A percentile compares a stretch with the other conserved stretches of the same genome.
phyloP scores from a whole-genome alignment of 1,140 invertebrate genomes.

The Zaprionus lachaisei region DNA sequence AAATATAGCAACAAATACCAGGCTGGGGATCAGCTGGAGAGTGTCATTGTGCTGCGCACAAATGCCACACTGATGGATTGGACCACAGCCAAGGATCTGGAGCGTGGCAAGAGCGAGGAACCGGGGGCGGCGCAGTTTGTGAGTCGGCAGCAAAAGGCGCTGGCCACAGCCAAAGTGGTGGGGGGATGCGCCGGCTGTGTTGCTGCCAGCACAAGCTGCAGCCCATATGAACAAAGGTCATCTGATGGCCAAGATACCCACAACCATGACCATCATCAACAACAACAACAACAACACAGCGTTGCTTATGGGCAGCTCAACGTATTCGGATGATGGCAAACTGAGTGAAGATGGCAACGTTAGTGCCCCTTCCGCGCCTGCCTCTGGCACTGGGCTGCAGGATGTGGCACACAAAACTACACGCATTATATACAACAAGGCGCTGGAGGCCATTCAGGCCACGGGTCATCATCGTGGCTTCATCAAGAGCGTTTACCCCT shows the following conservation, averaged over 20 bases:
- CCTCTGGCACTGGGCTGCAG: neutral
- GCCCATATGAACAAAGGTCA: slow-evolving; percentile 67
- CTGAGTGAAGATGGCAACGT: slow-evolving; percentile 16
- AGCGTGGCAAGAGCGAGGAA: slow-evolving; percentile 61
- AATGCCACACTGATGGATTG: slow-evolving; percentile 69
- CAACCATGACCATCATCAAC: slow-evolving; percentile 77
- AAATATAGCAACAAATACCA: slow-evolving; percentile 76
- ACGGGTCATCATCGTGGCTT: slow-evolving; percentile 80
- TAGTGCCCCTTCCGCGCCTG: neutral
- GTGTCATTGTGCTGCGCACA: slow-evolving; percentile 80
- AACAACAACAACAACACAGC: slow-evolving; percentile 37
- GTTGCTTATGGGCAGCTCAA: slow-evolving; percentile 44
- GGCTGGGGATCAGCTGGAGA: slow-evolving; percentile 75
- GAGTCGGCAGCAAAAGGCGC: slow-evolving; percentile 42
- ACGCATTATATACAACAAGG: slow-evolving; percentile 76
- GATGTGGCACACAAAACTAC: slow-evolving; percentile 42
- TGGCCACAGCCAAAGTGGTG: slow-evolving; percentile 16
- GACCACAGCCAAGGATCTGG: slow-evolving; percentile 68
- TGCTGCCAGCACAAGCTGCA: slow-evolving; percentile 17
- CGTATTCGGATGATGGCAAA: slow-evolving; percentile 73
- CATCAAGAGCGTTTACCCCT: slow-evolving; percentile 68
- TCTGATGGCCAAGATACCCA: slow-evolving; percentile 74
- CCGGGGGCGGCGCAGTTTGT: slow-evolving; percentile 47
- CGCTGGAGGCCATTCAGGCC: slow-evolving; percentile 73
- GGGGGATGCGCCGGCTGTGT: slow-evolving; percentile 21